Evolutionary conservation across 2,797 vertebrate species (phyloP), one percentile per base, ranked within the genome.

Genomic region (Mycteria americana): DNA sequence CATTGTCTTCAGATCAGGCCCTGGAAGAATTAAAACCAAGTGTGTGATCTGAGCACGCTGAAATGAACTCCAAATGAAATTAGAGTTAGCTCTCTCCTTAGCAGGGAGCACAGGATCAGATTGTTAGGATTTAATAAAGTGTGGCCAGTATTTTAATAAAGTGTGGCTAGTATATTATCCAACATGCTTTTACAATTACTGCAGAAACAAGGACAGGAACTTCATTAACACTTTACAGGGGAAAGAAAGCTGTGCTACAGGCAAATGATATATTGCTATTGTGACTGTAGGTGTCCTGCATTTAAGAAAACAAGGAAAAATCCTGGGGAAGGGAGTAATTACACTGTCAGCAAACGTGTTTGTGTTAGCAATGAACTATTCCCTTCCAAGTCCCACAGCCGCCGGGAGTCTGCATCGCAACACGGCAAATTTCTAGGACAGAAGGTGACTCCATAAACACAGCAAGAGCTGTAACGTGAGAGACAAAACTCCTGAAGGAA

Each of bases 141-240:
- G 95, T 94, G 96, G 93, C 94, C 92, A 94, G 88, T 57, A 22
- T 54, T 93, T 97, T 97, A 97, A 96, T 95, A 93, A 95, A 97
- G 97, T 97, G 96, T 97, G 93, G 93, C 92, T 50, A 96, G 93
- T 96, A 86, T 18, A 93, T 96, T 97, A 96, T 33, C 83, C 96
- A 86, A 90, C 95, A 95, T 67, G 87, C 91, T 96, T 93, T 96
- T 93, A 90, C 93, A 96, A 97, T 96, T 96, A 97, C 76, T 74
- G 88, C 73, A 90, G 94, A 24, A 96, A 93, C 89, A 85, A 87
- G 94, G 91, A 96, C 92, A 95, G 95, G 95, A 96, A 97, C 95
- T 97, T 97, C 94, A 94, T 97, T 97, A 97, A 97, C 97, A 43
- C 96, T 96, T 97, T 96, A 95, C 85, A 81, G 92, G 92, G 94